Conservation (phyloP, 2,113 vertebrate species). For the Terrapene triunguis region DNA sequence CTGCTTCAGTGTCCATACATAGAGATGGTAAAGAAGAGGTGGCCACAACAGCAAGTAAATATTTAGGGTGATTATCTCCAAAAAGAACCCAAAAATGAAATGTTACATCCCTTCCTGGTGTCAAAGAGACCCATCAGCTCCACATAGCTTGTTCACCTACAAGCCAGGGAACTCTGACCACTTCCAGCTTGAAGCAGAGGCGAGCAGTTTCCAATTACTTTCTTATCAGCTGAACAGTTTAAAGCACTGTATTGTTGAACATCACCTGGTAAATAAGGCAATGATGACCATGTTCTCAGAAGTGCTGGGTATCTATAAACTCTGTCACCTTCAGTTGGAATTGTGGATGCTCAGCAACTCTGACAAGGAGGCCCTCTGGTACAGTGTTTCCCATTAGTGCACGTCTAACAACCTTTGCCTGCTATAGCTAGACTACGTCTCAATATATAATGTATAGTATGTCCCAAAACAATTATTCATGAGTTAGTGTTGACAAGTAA, state of each 20-base stretch:
- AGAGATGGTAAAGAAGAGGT: neutral
- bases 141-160: neutral
- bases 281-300: neutral
- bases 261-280: neutral
- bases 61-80: neutral
- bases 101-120: neutral
- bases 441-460: rapidly evolving
- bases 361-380: neutral
- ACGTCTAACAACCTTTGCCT: neutral
- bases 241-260: neutral
- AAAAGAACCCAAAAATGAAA: neutral
- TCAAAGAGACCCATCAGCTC: neutral
- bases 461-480: neutral
- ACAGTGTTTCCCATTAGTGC: neutral
- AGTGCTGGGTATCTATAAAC: neutral
- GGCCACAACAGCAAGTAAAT: neutral
- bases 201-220: neutral
- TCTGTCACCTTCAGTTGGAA: neutral
- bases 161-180: neutral
- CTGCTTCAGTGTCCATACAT: neutral
- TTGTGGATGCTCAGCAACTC: neutral
- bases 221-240: neutral
- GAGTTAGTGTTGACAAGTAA: neutral
- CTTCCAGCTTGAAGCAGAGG: neutral
- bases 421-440: neutral